Base-by-base conservation (phyloP, 2,113 vertebrate genomes). In the Rhodinocichla rosea region DNA sequence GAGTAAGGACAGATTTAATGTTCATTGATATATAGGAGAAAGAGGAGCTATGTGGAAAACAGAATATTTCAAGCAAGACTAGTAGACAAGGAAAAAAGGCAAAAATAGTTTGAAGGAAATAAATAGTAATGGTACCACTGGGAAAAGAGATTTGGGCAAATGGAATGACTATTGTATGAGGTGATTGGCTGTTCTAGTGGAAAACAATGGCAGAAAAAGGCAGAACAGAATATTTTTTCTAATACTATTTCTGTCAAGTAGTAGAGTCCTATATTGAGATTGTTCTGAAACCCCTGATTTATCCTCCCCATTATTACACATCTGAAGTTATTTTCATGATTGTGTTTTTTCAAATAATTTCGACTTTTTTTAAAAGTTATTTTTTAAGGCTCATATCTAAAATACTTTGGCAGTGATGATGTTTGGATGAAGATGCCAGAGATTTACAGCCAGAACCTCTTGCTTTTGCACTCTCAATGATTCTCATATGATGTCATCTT, bases 391-490 rank as follows among this genome's bases (percentile, higher is more conserved):
- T 84, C 7, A 3, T 52, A n/a, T 60, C 42, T 90, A 32, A 90
- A 85, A 53, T 6, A 2, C 49, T 85, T 44, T 80, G 39, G 9
- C 26, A 62, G 28, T 73, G 49, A 27, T 53, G 10, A 55, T 82
- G n/a, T 87, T 90, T 85, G 35, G 32, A 70, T 53, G 32, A 89
- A 90, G 56, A 78, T 70, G 57, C 24, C 64, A 63, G 40, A 83
- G 64, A 89, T 87, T 91, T 76, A 82, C 42, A 87, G 65, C 22
- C 21, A 73, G 33, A 47, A 60, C 57, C 14, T 89, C 73, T 87
- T 0, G 0, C n/a, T 86, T 88, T n/a, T 3, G 1, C 30, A 13
- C 30, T 85, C 47, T 67, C 24, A 70, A 7, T 15, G 4, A 86
- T 79, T 23, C 39, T 22, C 15, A 10, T 44, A 37, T 63, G 42